Percentiles rank a stretch among this genome's conserved stretches.
Evolutionary conservation across 2,888 invertebrate species (phyloP).

Genomic region (Platycnemis pennipes): DNA sequence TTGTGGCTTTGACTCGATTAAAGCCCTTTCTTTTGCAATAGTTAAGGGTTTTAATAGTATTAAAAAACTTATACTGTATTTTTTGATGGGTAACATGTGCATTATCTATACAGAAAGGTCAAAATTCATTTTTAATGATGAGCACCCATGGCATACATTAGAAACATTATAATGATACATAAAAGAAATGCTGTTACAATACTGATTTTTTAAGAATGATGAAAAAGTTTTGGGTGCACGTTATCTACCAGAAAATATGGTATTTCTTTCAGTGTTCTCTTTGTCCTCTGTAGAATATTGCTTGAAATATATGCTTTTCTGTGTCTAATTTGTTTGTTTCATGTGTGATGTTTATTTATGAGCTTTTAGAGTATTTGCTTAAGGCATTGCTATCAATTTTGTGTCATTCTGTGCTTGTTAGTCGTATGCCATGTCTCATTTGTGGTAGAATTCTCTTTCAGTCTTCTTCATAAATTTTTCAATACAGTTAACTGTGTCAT

Average conservation of each 20-base stretch:
- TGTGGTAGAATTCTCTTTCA: neutral
- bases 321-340: neutral
- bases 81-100: no score
- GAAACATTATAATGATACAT: no score
- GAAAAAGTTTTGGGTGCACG: no score
- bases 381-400: neutral
- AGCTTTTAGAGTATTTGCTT: constrained; percentile 20
- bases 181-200: no score
- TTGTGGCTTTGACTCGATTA: neutral
- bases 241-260: no score
- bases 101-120: no score
- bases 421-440: neutral
- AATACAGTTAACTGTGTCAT: neutral
- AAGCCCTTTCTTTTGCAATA: neutral
- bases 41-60: neutral
- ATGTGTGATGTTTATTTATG: neutral
- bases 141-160: no score
- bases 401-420: neutral
- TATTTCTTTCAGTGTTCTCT: neutral
- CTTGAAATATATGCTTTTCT: neutral
- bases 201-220: no score
- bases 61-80: neutral
- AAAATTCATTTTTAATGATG: no score
- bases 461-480: neutral
- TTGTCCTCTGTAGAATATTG: neutral